phyloP scores from a whole-genome alignment of 2,113 vertebrate species.

The Oncorhynchus masou region DNA sequence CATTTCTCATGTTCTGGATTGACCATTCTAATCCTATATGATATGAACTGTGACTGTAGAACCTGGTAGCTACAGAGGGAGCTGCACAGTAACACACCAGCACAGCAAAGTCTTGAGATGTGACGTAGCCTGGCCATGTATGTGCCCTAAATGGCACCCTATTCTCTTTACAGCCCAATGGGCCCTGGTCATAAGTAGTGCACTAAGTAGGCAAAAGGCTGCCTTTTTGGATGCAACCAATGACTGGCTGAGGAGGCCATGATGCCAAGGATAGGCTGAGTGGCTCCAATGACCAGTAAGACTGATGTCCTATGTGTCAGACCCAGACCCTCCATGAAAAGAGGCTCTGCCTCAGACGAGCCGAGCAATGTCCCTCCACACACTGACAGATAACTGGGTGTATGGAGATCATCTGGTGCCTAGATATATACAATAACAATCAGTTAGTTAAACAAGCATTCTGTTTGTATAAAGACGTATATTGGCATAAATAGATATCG shows the following conservation, averaged over 20 bases:
- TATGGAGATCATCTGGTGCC: conserved; percentile 24
- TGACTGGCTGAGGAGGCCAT: background rate
- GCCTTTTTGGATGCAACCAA: background rate
- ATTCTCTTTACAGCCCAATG: too few species aligned
- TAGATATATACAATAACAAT: background rate
- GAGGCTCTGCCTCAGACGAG: background rate
- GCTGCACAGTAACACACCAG: background rate
- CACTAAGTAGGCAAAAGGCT: background rate
- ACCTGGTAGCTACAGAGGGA: background rate
- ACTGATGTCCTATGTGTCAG: conserved; percentile 49
- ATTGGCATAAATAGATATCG: background rate
- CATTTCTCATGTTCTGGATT: background rate
- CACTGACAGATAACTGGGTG: conserved; percentile 28
- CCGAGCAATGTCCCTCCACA: conserved; percentile 43
- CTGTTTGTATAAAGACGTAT: background rate
- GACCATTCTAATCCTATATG: background rate
- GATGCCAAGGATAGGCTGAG: background rate
- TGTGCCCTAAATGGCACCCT: too few species aligned
- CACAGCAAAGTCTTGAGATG: background rate
- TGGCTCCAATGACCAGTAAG: conserved; percentile 38
- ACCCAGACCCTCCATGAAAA: background rate
- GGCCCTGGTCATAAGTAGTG: background rate
- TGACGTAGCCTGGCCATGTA: too few species aligned
- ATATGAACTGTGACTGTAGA: background rate
- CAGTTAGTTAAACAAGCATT: background rate